Conservation (phyloP, 1,140 invertebrate species). For the Zaprionus nigranus region DNA sequence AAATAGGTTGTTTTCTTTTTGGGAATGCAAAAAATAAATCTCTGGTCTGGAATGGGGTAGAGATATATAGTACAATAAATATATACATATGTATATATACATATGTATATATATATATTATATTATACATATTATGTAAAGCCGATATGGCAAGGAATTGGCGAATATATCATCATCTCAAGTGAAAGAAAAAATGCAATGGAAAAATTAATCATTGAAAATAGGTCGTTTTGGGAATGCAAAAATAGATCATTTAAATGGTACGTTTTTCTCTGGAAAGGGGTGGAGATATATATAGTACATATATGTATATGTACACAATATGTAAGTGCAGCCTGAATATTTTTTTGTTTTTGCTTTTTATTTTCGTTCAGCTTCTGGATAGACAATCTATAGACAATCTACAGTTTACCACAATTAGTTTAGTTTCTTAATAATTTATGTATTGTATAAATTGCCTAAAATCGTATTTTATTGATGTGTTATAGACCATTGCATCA, state of each 20-base stretch:
- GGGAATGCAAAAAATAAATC: slow-evolving; percentile 30
- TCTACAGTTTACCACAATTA: slow-evolving; percentile 55
- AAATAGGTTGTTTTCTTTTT: slow-evolving; percentile 12
- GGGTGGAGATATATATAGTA: background rate
- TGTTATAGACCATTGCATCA: slow-evolving; percentile 38
- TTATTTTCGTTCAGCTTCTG: slow-evolving; percentile 1
- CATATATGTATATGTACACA: no score
- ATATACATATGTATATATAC: background rate
- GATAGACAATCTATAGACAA: slow-evolving; percentile 1
- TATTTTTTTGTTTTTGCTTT: background rate
- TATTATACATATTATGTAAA: no score
- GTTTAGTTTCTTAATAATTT: slow-evolving; percentile 71
- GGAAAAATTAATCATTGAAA: slow-evolving; percentile 62
- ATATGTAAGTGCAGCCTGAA: background rate
- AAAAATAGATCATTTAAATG: slow-evolving; percentile 11
- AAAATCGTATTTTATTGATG: slow-evolving; percentile 62
- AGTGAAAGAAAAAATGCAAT: no score
- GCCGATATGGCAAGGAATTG: slow-evolving; percentile 44
- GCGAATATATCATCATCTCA: slow-evolving; percentile 70
- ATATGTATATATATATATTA: background rate
- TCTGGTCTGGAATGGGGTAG: background rate
- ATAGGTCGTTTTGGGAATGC: background rate
- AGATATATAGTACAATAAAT: background rate
- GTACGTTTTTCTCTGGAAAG: background rate
- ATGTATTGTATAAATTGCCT: slow-evolving; percentile 74